Base-by-base conservation (phyloP, 1,140 invertebrate genomes). In the Diabrotica virgifera region DNA sequence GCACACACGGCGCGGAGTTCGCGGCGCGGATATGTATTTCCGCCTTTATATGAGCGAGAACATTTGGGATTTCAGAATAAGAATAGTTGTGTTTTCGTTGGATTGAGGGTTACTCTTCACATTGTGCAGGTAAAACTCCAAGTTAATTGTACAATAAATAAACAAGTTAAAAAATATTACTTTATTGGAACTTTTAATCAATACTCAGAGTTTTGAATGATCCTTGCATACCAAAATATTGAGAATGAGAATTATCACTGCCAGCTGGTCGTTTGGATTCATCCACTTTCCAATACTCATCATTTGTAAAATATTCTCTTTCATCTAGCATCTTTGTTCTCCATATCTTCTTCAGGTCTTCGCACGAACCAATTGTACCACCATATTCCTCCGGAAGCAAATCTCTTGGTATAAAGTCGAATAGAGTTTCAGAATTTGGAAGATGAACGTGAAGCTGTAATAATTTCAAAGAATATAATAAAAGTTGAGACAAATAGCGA, bases 351-450 rank as follows among this genome's bases (percentile, higher is more conserved):
- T 87, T 87, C 46, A 88, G 79, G 36, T 75, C 70, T 53, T 81
- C 77, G 5, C 82, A 80, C n/a, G 85, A 74, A 9, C 86, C 86
- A 2, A 81, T 82, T 14, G 80, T 79, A 5, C 88, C 88, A 7
- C 88, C 88, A 61, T 87, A 88, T 72, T 90, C 88, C 11, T 81
- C 78, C 0, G 88, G 88, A 36, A 90, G 73, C n/a, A 89, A 72
- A 5, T 85, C 82, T 66, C 79, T 80, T 0, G 87, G 83, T 38
- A 90, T 79, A 70, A 82, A 84, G 40, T 85, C 80, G 67, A 84
- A 86, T 0, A 90, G 70, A 0, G 84, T 84, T 2, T 82, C 82
- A 6, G 85, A 83, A 67, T 82, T 84, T 5, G 83, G 81, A 40
- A 82, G 79, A 74, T 89, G 87, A 75, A 87, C 87, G 69, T 84